A percentile compares a stretch with the other conserved stretches of the same genome.
These are phyloP conservation scores for Zygaena filipendulae DNA, from an alignment of 2,888 invertebrate genomes.

Conservation along the genomic window DNA sequence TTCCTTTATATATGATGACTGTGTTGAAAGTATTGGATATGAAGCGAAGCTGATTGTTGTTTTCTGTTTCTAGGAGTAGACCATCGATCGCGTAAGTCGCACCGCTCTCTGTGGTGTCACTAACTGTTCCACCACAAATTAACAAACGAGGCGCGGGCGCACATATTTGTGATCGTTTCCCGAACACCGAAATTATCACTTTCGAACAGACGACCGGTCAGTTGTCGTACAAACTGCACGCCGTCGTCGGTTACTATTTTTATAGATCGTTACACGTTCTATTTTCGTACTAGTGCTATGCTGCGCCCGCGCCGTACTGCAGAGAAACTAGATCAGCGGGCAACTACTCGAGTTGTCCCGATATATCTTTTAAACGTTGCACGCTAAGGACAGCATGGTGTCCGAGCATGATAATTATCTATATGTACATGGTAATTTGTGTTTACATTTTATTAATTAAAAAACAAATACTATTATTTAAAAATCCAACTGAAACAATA, in stretches of 20 bases:
- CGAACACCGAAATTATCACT: constrained; percentile 28
- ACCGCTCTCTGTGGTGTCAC: constrained; percentile 68
- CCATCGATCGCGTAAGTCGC: constrained; percentile 69
- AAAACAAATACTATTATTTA: too few relatives aligned
- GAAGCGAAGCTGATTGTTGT: constrained; percentile 63
- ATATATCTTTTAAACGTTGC: constrained; percentile 38
- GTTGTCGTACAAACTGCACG: constrained; percentile 29
- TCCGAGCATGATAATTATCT: constrained; percentile 33
- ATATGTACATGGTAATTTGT: constrained; percentile 23
- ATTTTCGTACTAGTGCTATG: constrained; percentile 42
- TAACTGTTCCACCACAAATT: constrained; percentile 54
- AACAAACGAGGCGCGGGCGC: constrained; percentile 50
- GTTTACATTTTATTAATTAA: too few relatives aligned
- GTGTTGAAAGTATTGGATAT: constrained; percentile 7
- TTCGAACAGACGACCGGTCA: constrained; percentile 36
- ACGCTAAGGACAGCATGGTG: constrained; percentile 36
- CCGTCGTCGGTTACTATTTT: constrained; percentile 43
- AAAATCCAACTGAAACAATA: too few relatives aligned
- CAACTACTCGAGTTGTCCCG: constrained; percentile 31
- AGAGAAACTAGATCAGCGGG: constrained; percentile 45
- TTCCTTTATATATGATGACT: constrained; percentile 10
- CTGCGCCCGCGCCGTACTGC: constrained; percentile 56
- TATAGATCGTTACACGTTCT: constrained; percentile 46
- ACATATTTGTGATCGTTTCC: constrained; percentile 26
- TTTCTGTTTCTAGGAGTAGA: constrained; percentile 71